phyloP scores from a whole-genome alignment of 2,888 invertebrate genomes.

The Epinotia ramella region DNA sequence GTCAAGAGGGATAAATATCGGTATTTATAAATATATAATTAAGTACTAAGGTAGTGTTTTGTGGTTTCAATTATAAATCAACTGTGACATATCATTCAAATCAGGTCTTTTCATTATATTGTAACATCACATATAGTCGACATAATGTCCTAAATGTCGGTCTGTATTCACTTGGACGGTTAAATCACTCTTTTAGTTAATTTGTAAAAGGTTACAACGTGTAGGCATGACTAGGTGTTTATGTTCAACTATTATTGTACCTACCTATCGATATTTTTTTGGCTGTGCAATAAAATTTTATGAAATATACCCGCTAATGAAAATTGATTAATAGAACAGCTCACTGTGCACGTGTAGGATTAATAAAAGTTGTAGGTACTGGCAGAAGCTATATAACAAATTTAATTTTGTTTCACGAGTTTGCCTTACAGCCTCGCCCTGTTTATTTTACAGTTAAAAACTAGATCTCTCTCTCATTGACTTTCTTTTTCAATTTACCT shows the following conservation, averaged over 20 bases:
- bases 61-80: conserved; percentile 9
- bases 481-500: background rate
- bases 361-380: background rate
- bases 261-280: conserved; percentile 7
- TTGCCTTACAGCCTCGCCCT: too few relatives aligned
- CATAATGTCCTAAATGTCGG: background rate
- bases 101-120: conserved; percentile 7
- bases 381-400: background rate
- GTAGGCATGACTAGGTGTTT: background rate
- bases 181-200: background rate
- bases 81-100: conserved; percentile 38
- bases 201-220: background rate
- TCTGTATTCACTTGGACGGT: background rate
- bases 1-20: background rate
- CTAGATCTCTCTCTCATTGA: background rate
- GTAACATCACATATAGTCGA: background rate
- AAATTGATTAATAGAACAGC: background rate
- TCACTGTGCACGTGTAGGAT: background rate
- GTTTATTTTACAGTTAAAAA: background rate
- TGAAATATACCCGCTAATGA: background rate
- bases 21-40: conserved; percentile 24
- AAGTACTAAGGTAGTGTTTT: conserved; percentile 24
- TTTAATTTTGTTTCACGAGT: background rate
- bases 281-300: background rate
- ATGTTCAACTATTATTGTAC: background rate